Conservation (phyloP, 2,113 vertebrate species). For the Arizona elegans region DNA sequence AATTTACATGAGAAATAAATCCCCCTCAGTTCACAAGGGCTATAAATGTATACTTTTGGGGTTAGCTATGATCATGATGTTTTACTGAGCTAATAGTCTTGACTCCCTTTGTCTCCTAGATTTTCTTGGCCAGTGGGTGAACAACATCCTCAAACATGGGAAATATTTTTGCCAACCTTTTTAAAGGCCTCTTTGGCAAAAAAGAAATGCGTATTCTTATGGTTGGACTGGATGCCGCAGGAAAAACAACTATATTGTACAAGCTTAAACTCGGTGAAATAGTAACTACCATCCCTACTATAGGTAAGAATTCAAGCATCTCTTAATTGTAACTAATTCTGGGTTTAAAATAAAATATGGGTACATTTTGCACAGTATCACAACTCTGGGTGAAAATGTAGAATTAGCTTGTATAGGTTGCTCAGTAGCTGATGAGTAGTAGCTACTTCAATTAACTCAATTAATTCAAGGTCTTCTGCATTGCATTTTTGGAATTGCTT, state of each 20-base stretch:
- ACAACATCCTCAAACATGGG: slow-evolving; percentile 77
- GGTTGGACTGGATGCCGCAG: slow-evolving; percentile 96
- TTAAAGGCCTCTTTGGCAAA: slow-evolving; percentile 89
- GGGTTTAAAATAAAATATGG: neutral
- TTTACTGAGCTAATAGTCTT: neutral
- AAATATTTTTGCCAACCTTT: slow-evolving; percentile 81
- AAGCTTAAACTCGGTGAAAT: slow-evolving; percentile 98
- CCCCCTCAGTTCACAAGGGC: neutral
- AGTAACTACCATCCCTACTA: slow-evolving; percentile 97
- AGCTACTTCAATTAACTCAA: no score
- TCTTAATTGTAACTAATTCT: neutral
- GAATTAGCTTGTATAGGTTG: neutral
- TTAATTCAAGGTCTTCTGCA: no score
- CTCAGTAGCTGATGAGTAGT: neutral
- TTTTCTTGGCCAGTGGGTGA: slow-evolving; percentile 67
- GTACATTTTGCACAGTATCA: no score
- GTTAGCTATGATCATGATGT: neutral
- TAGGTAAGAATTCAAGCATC: slow-evolving; percentile 75
- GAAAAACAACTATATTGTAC: slow-evolving; percentile 97
- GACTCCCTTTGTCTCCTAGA: slow-evolving; percentile 49
- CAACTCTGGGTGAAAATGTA: neutral
- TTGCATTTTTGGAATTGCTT: no score
- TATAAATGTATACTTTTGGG: neutral
- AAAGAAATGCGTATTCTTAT: slow-evolving; percentile 99
- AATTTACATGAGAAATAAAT: no score